Conservation (phyloP, 1,140 invertebrate species). For the Coptotermes formosanus region DNA sequence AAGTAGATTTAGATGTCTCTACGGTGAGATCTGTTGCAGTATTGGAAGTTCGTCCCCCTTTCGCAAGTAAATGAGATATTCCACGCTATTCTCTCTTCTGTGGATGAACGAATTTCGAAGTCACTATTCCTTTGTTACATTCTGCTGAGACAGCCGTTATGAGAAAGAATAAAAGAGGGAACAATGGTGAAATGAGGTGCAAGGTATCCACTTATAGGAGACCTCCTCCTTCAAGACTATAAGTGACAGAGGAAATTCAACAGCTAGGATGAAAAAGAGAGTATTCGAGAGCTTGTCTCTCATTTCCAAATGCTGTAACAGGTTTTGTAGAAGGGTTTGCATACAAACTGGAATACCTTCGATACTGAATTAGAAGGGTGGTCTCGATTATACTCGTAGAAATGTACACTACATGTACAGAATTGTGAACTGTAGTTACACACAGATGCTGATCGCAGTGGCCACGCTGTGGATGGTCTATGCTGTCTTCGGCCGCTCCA, state of each 20-base stretch:
- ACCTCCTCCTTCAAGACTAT: background rate
- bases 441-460: too few relatives aligned
- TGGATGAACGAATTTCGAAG: background rate
- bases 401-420: too few relatives aligned
- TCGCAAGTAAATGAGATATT: background rate
- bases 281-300: background rate
- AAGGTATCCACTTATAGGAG: background rate
- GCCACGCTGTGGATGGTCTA: too few relatives aligned
- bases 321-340: background rate
- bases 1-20: background rate
- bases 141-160: background rate
- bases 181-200: slow-evolving; percentile 5
- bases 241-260: background rate
- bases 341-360: too few relatives aligned
- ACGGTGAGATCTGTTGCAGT: background rate
- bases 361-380: too few relatives aligned
- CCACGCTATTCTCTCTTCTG: background rate
- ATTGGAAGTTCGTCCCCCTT: background rate
- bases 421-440: too few relatives aligned
- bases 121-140: background rate
- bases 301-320: background rate
- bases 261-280: background rate
- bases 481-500: too few relatives aligned
- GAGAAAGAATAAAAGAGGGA: background rate
- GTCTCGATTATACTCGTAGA: too few relatives aligned